phyloP scores from a whole-genome alignment of 2,888 invertebrate species.

The Physocephala rufipes region DNA sequence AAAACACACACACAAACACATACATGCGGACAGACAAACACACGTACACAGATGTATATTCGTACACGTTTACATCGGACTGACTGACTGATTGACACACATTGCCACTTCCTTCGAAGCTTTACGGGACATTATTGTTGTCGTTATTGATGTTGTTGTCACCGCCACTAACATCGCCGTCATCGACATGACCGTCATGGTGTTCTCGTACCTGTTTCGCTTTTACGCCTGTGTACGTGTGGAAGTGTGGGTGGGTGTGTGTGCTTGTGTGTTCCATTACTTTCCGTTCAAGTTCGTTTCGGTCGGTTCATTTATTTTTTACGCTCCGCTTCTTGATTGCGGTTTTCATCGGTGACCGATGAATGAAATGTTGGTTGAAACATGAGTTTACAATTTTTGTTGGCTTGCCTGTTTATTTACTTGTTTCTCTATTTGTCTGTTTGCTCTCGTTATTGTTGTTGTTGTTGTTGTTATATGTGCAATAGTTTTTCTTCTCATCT shows the following conservation, averaged over 20 bases:
- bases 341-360: neutral
- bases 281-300: neutral
- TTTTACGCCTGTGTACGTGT: neutral
- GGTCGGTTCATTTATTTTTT: neutral
- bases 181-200: too few relatives aligned
- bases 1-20: constrained; percentile 24
- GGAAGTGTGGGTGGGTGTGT: neutral
- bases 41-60: constrained; percentile 9
- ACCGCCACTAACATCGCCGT: too few relatives aligned
- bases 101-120: neutral
- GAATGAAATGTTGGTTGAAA: constrained; percentile 1
- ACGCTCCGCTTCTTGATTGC: neutral
- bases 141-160: too few relatives aligned
- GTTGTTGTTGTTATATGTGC: constrained; percentile 27
- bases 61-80: too few relatives aligned
- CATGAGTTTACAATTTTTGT: neutral
- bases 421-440: too few relatives aligned
- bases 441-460: constrained; percentile 16
- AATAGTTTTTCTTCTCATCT: too few relatives aligned
- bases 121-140: too few relatives aligned
- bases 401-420: too few relatives aligned
- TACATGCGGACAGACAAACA: neutral
- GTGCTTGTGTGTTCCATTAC: neutral
- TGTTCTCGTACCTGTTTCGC: neutral
- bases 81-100: constrained; percentile 4